These are phyloP conservation scores for Rotaria magnacalcarata DNA, from an alignment of 2,888 invertebrate genomes.

Conservation along the genomic window DNA sequence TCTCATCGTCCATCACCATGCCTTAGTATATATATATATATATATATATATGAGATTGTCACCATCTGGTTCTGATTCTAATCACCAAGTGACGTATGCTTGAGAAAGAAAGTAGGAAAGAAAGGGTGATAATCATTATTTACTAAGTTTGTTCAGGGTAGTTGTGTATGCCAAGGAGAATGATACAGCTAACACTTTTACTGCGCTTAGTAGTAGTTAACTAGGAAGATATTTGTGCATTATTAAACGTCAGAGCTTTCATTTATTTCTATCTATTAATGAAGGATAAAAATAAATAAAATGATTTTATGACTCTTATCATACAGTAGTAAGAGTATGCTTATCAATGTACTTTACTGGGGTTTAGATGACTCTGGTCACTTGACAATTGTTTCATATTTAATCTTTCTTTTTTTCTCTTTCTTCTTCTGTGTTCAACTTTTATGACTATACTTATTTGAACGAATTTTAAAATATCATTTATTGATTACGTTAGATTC, in stretches of 20 bases:
- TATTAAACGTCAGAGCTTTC: neutral
- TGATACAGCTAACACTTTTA: neutral
- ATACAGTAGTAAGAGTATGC: neutral
- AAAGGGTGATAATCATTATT: constrained; percentile 13
- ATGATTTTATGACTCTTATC: neutral
- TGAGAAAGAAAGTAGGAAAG: neutral
- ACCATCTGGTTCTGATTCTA: constrained; percentile 24
- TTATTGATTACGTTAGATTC: neutral
- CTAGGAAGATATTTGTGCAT: neutral
- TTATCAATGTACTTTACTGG: neutral
- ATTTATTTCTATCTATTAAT: neutral
- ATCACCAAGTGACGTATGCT: neutral
- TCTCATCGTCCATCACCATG: neutral
- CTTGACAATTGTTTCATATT: neutral
- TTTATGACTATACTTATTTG: neutral
- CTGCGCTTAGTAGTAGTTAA: neutral
- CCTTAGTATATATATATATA: neutral
- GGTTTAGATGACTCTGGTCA: neutral
- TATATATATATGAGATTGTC: neutral
- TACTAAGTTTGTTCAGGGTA: neutral
- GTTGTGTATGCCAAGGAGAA: neutral
- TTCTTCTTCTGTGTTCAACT: neutral
- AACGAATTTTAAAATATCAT: neutral
- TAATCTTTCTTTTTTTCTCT: neutral
- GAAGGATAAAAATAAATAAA: neutral